Evolutionary conservation across 2,113 vertebrate genomes (phyloP).

Genomic region (Malurus elegans): DNA sequence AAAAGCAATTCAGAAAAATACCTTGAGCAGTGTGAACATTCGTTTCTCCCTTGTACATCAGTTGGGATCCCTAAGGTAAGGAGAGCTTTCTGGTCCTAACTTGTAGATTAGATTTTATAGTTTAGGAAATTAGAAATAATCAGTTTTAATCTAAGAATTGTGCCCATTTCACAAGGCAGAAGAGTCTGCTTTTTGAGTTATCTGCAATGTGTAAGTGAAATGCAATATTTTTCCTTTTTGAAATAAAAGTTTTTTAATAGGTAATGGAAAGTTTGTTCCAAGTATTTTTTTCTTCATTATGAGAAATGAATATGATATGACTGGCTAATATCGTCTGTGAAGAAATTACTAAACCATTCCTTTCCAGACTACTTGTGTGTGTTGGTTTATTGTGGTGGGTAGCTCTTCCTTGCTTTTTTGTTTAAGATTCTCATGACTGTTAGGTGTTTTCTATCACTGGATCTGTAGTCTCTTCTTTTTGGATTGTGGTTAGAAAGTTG

Average conservation of each 20-base stretch:
- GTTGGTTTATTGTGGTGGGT: accelerated
- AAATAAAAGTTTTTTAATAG: not conserved
- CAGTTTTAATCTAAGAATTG: not conserved
- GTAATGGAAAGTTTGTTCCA: not conserved
- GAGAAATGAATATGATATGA: not conserved
- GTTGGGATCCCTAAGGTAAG: slow-evolving; percentile 90
- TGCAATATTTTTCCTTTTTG: not conserved
- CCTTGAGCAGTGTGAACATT: slow-evolving; percentile 94
- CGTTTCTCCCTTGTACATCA: slow-evolving; percentile 86
- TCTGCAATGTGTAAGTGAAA: not conserved
- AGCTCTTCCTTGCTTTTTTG: not conserved
- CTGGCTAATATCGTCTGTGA: not conserved
- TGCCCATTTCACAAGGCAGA: not conserved
- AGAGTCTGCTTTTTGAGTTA: not conserved
- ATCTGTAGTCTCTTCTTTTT: not conserved
- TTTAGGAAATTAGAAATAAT: not conserved
- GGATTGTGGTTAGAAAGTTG: not conserved
- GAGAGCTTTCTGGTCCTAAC: not conserved
- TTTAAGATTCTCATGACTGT: not conserved
- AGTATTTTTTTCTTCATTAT: not conserved
- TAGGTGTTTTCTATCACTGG: not conserved
- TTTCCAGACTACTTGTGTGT: not conserved
- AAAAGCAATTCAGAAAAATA: slow-evolving; percentile 96
- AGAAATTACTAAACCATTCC: not conserved
- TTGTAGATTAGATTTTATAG: not conserved